A percentile compares a stretch with the other conserved stretches of the same genome.
Evolutionary conservation across 2,888 invertebrate species (phyloP).

Genomic region (Erpobdella octoculata): DNA sequence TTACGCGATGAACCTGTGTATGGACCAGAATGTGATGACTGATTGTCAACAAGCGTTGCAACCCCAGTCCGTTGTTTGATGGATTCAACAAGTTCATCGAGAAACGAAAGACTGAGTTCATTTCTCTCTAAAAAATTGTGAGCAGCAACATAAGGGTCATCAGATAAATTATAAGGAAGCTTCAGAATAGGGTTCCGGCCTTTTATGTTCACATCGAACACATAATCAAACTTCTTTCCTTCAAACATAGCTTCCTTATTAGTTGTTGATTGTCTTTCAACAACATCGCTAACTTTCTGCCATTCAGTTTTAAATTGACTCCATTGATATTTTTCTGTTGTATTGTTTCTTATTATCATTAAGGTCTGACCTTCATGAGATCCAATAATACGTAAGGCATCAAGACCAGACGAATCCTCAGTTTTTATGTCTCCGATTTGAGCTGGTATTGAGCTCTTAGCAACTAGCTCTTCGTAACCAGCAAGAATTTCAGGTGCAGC

Average conservation of each 20-base stretch:
- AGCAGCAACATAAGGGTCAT: conserved; percentile 86
- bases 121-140: conserved; percentile 80
- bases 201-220: conserved; percentile 89
- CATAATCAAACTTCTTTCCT: conserved; percentile 75
- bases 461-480: conserved; percentile 67
- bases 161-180: conserved; percentile 77
- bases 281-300: conserved; percentile 60
- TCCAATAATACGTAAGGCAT: conserved; percentile 69
- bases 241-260: background rate
- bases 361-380: conserved; percentile 79
- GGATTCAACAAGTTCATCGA: conserved; percentile 67
- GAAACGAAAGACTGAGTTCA: conserved; percentile 72
- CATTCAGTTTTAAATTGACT: conserved; percentile 58
- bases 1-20: conserved; percentile 63
- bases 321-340: conserved; percentile 68
- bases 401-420: conserved; percentile 76
- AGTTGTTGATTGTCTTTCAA: background rate
- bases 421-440: conserved; percentile 74
- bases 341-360: conserved; percentile 65
- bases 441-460: conserved; percentile 56
- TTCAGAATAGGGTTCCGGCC: conserved; percentile 80
- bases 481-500: conserved; percentile 62
- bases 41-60: conserved; percentile 42
- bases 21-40: conserved; percentile 56
- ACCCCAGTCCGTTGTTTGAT: conserved; percentile 73